These are phyloP conservation scores for Dryoscopus gambensis DNA, from an alignment of 2,113 vertebrate genomes.

Conservation along the genomic window DNA sequence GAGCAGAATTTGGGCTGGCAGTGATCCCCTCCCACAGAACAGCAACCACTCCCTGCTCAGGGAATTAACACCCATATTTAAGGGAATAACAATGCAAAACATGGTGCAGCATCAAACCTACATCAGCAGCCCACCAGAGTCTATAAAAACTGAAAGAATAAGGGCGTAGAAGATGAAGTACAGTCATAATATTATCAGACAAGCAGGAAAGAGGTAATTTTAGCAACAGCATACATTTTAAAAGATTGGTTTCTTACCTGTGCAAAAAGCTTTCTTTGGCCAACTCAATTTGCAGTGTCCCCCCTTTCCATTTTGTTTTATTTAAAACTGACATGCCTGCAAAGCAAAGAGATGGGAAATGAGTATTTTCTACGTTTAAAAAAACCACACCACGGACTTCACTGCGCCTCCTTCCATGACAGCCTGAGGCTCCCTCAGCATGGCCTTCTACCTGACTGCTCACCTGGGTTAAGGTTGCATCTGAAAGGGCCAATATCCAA, in stretches of 20 bases:
- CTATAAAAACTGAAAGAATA: not conserved
- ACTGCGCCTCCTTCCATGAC: rapidly evolving
- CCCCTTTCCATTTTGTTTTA: constrained; percentile 95
- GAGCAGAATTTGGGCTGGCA: not conserved
- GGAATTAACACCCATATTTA: not conserved
- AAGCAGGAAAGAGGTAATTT: not conserved
- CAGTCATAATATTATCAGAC: not conserved
- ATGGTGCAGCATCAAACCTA: not conserved
- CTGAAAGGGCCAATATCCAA: not conserved
- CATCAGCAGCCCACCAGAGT: not conserved
- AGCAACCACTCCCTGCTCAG: not conserved
- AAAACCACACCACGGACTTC: not conserved
- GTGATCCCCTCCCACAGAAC: not conserved
- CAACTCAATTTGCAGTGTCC: constrained; percentile 87
- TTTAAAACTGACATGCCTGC: constrained; percentile 88
- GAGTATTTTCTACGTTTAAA: not conserved
- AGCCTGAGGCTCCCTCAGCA: not conserved
- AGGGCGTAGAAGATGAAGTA: rapidly evolving
- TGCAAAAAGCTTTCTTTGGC: constrained; percentile 95
- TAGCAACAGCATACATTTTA: not conserved
- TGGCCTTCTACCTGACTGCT: not conserved
- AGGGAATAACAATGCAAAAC: not conserved
- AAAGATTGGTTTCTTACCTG: constrained; percentile 68
- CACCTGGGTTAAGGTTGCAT: not conserved
- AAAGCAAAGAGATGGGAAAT: not conserved